Conservation (phyloP, 2,797 vertebrate species). For the Sebastes steindachneri region DNA sequence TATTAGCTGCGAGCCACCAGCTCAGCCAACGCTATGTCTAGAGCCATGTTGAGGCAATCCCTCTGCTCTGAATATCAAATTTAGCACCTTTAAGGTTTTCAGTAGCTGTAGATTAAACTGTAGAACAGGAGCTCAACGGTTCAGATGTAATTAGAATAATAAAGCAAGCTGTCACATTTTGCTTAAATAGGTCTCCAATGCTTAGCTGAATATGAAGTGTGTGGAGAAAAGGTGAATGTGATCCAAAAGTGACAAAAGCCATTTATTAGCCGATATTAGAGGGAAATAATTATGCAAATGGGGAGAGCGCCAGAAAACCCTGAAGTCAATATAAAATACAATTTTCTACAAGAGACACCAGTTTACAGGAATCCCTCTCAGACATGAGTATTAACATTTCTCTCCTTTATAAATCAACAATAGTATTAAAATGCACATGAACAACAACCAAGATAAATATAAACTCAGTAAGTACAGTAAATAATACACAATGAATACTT, state of each 20-base stretch:
- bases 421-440: neutral
- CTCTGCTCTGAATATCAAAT: neutral
- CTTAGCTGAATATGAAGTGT: neutral
- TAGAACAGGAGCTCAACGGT: conserved; percentile 23
- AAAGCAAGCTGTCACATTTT: conserved; percentile 15
- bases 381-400: neutral
- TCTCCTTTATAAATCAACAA: neutral
- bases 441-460: neutral
- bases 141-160: conserved; percentile 55
- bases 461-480: neutral
- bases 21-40: accelerated
- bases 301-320: neutral
- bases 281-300: neutral
- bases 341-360: neutral
- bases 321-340: neutral
- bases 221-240: neutral
- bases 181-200: conserved; percentile 21
- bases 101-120: neutral
- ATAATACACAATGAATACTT: neutral
- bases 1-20: no score
- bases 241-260: neutral
- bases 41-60: neutral
- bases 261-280: neutral
- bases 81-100: neutral
- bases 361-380: neutral